phyloP scores from a whole-genome alignment of 2,797 vertebrate species.

The Lates japonicus region DNA sequence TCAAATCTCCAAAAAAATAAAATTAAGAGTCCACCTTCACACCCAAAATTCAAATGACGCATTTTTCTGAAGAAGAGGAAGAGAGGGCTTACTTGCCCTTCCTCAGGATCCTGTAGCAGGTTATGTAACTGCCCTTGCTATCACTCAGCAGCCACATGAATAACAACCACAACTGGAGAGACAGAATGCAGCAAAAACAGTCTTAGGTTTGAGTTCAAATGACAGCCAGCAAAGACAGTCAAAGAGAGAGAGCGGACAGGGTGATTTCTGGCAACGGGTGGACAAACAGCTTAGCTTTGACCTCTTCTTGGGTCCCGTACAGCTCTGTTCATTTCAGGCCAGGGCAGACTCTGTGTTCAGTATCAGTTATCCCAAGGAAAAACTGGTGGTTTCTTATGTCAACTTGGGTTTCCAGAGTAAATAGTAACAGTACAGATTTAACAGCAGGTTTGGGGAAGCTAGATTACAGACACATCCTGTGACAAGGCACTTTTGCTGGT shows the following conservation, averaged over 20 bases:
- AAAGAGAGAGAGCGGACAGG: slow-evolving; percentile 15
- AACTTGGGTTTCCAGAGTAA: slow-evolving; percentile 34
- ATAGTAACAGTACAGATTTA: slow-evolving; percentile 39
- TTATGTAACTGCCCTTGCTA: slow-evolving; percentile 53
- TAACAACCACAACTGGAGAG: slow-evolving; percentile 66
- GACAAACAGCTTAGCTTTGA: slow-evolving; percentile 65
- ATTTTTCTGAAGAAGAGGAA: slow-evolving; percentile 7
- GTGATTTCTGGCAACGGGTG: slow-evolving; percentile 52
- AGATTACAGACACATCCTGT: slow-evolving; percentile 63
- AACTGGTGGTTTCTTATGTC: slow-evolving; percentile 16
- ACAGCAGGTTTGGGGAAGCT: slow-evolving; percentile 40
- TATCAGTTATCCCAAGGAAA: slow-evolving; percentile 15
- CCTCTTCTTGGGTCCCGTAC: slow-evolving; percentile 44
- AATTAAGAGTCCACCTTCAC: slow-evolving; percentile 21
- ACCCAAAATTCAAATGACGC: slow-evolving; percentile 21
- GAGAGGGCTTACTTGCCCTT: slow-evolving; percentile 34
- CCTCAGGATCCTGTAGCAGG: slow-evolving; percentile 47
- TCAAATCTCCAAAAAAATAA: slow-evolving; percentile 10
- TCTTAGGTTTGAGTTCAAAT: slow-evolving; percentile 73
- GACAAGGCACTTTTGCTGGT: slow-evolving; percentile 79
- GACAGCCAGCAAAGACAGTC: slow-evolving; percentile 56
- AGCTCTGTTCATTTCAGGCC: slow-evolving; percentile 38
- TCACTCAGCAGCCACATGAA: slow-evolving; percentile 65
- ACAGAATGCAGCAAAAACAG: slow-evolving; percentile 50
- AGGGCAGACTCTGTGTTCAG: slow-evolving; percentile 25